phyloP scores from a whole-genome alignment of 1,140 invertebrate genomes.

The Lethrus apterus region DNA sequence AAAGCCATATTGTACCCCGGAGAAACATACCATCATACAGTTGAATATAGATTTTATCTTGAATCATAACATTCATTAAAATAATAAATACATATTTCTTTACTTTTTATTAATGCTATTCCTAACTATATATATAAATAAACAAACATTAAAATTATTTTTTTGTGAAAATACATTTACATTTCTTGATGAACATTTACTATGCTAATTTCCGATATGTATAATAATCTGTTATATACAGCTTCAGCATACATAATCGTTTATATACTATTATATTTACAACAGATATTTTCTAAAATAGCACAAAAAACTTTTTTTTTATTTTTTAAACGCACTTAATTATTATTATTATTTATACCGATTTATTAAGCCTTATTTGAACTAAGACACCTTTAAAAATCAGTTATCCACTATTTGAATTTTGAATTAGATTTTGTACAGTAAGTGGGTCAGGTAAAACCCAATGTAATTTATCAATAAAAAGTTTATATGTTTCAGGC shows the following conservation, averaged over 20 bases:
- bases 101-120: too few species aligned
- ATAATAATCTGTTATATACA: background rate
- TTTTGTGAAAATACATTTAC: slow-evolving; percentile 11
- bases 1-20: slow-evolving; percentile 64
- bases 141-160: too few species aligned
- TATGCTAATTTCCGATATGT: too few species aligned
- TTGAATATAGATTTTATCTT: slow-evolving; percentile 30
- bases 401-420: too few species aligned
- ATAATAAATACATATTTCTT: too few species aligned
- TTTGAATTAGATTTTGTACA: background rate
- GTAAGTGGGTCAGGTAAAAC: slow-evolving; percentile 27
- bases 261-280: background rate
- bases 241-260: background rate
- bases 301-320: slow-evolving; percentile 1
- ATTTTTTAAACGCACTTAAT: background rate
- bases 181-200: too few species aligned
- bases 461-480: slow-evolving; percentile 34
- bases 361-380: too few species aligned
- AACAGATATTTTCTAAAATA: background rate
- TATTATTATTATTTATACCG: too few species aligned
- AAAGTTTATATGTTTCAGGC: slow-evolving; percentile 30
- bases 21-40: slow-evolving; percentile 50
- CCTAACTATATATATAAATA: too few species aligned
- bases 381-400: too few species aligned
- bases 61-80: background rate